Evolutionary conservation across 2,797 vertebrate species (phyloP), one percentile per base, ranked within the genome.

Genomic region (Sylvia borin): DNA sequence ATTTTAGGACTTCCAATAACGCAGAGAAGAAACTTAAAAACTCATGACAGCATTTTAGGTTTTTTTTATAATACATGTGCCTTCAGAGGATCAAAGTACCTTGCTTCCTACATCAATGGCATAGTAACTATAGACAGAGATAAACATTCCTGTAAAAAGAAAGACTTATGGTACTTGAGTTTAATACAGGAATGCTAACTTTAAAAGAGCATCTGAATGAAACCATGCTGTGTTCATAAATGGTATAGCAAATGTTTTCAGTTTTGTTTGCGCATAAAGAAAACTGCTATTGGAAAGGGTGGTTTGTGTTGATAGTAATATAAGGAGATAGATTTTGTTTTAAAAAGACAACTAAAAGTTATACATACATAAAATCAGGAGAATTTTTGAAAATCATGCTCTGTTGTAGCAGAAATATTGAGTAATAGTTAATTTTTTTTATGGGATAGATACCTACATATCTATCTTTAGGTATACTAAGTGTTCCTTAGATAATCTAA

Each of bases 1-100:
- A 12, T 72, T 95, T 90, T 68, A 86, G 74, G n/a, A 61, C 40
- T 93, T 93, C 12, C 53, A 66, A 18, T 88, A 86, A 88, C 77
- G 20, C 24, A 66, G 60, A 68, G 62, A 80, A 91, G 60, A 91
- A 95, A 84, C 14, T 11, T 77, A 73, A 72, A 50, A 54, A 55
- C 57, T 86, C 64, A 57, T 80, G 26, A 51, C 29, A 75, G 62
- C 54, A 58, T 72, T 90, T 80, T 67, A 71, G n/a, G 21, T 2
- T 71, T 87, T 87, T 90, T 88, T 91, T 47, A 80, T 80, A 36
- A 60, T 51, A 75, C 38, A 32, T 61, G 2, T 80, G 38, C 38
- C 48, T 89, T 86, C 51, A 61, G 29, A 83, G 66, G 62, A 90
- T 93, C 60, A 82, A 87, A 88, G 61, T 68, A 58, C 45, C 16